Evolutionary conservation across 1,140 invertebrate species (phyloP), one percentile per base, ranked within the genome.

Genomic region (Nasonia longicornis): DNA sequence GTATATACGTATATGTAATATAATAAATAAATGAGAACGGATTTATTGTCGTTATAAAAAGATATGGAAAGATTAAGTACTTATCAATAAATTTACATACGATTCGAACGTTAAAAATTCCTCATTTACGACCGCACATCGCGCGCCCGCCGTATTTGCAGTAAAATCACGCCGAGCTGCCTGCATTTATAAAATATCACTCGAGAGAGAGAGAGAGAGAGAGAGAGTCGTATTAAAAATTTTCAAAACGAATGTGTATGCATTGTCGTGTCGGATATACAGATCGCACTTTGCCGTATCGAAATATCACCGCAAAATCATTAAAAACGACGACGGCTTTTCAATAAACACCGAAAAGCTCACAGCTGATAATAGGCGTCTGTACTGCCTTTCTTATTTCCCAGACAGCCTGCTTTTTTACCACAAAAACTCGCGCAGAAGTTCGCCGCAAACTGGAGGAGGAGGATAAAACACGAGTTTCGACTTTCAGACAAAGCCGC

Each of bases 301-400:
- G 7, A 8, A 48, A 48, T 0, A 48, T 48, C 10, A 48, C 11
- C 12, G 14, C 14, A 2, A 48, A 48, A 48, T 48, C 12, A 16
- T 48, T 12, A 14, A 48, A 48, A 48, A 48, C 14, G 31, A 83
- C 70, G 78, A 66, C 77, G 48, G 64, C 72, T 77, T 78, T 87
- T 89, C 86, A 88, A 89, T 89, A 88, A 89, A 88, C 85, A 85
- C 83, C 77, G 78, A 87, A 35, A 35, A 87, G 85, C 86, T 87
- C 82, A 84, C 81, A 84, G 64, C 38, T 71, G 52, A 71, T 58
- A 58, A 58, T 58, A n/a, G 64, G 81, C 78, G 42, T 70, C 79
- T 52, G 48, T 75, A 83, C 79, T 84, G 70, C 84, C 79, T 38
- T 79, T 63, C 6, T 20, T 75, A 31, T 58, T 79, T 82, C 69